phyloP scores from a whole-genome alignment of 2,797 vertebrate genomes.

The Chelonia mydas region DNA sequence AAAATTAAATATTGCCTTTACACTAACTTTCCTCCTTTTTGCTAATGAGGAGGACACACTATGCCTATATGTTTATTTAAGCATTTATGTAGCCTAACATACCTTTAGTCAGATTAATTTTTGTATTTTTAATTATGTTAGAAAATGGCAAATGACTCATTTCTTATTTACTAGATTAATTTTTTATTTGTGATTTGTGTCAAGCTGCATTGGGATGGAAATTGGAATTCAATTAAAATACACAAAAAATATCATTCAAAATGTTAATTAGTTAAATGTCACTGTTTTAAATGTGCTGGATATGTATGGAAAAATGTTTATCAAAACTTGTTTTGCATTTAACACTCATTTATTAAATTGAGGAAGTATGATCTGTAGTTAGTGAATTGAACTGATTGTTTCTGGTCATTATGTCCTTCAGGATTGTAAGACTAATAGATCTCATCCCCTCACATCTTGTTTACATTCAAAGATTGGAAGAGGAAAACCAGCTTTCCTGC shows the following conservation, averaged over 20 bases:
- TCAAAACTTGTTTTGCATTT: not conserved
- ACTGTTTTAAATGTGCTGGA: not conserved
- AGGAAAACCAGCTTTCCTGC: not conserved
- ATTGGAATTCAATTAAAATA: not conserved
- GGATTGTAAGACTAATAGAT: not conserved
- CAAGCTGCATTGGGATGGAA: not conserved
- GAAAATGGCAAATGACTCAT: not conserved
- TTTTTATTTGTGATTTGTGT: not conserved
- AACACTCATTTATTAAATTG: not conserved
- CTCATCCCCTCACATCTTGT: not conserved
- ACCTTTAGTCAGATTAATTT: not conserved
- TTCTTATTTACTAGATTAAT: not conserved
- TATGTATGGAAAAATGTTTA: not conserved
- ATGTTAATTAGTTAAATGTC: not conserved
- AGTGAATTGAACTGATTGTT: not conserved
- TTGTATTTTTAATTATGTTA: not conserved
- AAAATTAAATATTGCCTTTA: not conserved
- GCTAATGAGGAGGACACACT: not conserved
- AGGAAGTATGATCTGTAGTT: not conserved
- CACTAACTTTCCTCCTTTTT: not conserved
- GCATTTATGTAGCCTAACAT: not conserved
- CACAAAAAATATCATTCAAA: not conserved
- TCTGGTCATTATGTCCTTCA: not conserved
- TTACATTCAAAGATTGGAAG: not conserved
- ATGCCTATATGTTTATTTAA: not conserved